These are phyloP conservation scores for Characodon lateralis DNA, from an alignment of 2,797 vertebrate species.

Conservation along the genomic window DNA sequence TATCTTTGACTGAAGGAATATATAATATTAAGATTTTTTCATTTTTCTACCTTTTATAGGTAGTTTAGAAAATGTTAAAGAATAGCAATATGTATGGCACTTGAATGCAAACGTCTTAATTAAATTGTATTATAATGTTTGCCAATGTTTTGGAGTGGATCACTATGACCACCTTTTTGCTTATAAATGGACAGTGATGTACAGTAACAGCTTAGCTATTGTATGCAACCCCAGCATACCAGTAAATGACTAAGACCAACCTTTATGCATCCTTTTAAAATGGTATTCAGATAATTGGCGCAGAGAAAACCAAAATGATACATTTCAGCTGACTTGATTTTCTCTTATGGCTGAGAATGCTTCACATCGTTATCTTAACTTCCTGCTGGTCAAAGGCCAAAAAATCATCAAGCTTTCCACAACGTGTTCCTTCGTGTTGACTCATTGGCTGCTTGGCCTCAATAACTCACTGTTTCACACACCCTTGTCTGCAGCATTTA, in stretches of 20 bases:
- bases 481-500: constrained; percentile 44
- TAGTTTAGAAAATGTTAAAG: not conserved
- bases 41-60: not conserved
- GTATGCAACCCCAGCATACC: constrained; percentile 44
- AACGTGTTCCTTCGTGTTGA: constrained; percentile 46
- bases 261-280: constrained; percentile 41
- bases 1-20: not conserved
- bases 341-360: constrained; percentile 50
- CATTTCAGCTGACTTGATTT: constrained; percentile 45
- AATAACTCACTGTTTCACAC: constrained; percentile 46
- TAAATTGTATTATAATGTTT: not conserved
- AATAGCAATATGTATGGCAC: not conserved
- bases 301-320: constrained; percentile 63
- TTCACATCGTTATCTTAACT: constrained; percentile 57
- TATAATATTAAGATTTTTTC: not conserved
- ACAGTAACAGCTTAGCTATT: constrained; percentile 13
- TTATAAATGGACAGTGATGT: constrained; percentile 25
- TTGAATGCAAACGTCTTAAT: not conserved
- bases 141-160: constrained; percentile 5
- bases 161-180: not conserved
- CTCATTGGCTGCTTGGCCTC: constrained; percentile 46
- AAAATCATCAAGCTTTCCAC: constrained; percentile 33
- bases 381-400: constrained; percentile 60
- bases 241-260: constrained; percentile 25
- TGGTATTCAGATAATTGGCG: constrained; percentile 44